Conservation (phyloP, 1,140 invertebrate genomes). For the Heliconius eleuchia region DNA sequence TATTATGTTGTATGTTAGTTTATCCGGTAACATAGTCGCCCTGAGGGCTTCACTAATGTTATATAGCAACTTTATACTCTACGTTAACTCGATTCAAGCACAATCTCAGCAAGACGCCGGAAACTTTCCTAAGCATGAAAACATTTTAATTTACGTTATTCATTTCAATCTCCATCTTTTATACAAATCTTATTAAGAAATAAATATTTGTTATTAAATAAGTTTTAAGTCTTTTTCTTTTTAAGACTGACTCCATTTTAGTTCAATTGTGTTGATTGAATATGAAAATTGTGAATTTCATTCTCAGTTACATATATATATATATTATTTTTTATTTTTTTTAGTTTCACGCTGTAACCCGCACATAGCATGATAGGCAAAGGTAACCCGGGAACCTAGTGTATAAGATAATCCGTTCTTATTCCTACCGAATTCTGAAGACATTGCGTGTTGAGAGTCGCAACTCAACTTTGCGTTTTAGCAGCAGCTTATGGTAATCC, state of each 20-base stretch:
- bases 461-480: background rate
- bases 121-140: background rate
- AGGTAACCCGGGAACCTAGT: background rate
- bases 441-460: background rate
- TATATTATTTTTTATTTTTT: no score
- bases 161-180: background rate
- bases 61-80: background rate
- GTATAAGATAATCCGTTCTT: background rate
- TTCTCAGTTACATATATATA: no score
- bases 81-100: background rate
- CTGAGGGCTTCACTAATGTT: background rate
- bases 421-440: background rate
- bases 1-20: background rate
- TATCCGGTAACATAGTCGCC: background rate
- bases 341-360: no score
- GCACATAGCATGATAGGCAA: background rate
- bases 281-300: background rate
- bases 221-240: background rate
- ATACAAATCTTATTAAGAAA: background rate
- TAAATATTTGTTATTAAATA: background rate
- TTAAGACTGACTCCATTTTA: background rate
- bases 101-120: conserved; percentile 1
- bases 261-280: background rate
- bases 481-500: no score
- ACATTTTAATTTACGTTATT: conserved; percentile 4